Evolutionary conservation across 1,140 invertebrate genomes (phyloP), one percentile per base, ranked within the genome.

Genomic region (Halictus rubicundus): DNA sequence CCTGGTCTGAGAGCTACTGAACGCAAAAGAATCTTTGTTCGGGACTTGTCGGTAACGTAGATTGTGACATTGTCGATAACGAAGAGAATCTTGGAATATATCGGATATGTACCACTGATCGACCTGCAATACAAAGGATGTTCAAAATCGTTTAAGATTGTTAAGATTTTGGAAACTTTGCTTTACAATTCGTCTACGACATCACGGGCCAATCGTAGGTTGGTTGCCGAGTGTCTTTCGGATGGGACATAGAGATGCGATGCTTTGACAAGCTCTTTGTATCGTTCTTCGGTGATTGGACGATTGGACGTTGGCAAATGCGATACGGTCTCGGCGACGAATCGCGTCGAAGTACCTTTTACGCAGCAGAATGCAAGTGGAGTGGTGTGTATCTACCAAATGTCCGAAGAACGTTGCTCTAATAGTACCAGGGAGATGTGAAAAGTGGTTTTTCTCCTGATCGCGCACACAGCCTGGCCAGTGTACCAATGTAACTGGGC

Each of bases 391-490:
- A 46, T 76, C 52, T 80, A 80, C 64, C 68, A 68, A 68, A 68
- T 49, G 64, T 76, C 60, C 54, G 19, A 68, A 76, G 59, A 80
- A 80, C 72, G 64, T 80, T 8, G 71, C 19, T 23, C 25, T 12
- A n/a, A n/a, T n/a, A 12, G 42, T 12, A 32, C 2, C 32, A 46
- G 27, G 60, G 54, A 32, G 59, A 76, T 80, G 65, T 64, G 32
- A 68, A 69, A 79, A 82, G 78, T 71, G 65, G 42, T 68, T 82
- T 80, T 73, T 73, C 78, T 23, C 2, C 8, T n/a, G 49, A 54
- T 52, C 16, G 49, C 6, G 19, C 64, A 12, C 69, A 61, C 63
- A 68, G 68, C 54, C 61, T 73, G 69, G 63, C n/a, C 8, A 46
- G 42, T 46, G 0, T 46, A 46, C 42, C 32, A 19, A 68, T 78